phyloP scores from a whole-genome alignment of 2,888 invertebrate species.

The Oxyteleia sp. region DNA sequence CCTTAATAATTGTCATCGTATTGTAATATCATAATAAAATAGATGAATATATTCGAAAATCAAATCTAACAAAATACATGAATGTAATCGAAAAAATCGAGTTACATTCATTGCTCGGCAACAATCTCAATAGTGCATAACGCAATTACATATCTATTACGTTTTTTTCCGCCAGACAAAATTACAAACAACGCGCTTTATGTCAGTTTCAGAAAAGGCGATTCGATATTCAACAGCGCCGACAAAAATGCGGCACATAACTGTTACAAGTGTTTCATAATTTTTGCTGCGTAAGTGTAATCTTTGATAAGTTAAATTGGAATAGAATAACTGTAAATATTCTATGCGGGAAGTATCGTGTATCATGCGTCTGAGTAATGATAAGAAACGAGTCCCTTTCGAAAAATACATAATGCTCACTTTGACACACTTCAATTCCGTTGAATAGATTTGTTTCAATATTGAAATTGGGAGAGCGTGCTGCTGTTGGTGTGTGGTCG shows the following conservation, averaged over 20 bases:
- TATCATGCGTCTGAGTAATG: slow-evolving; percentile 52
- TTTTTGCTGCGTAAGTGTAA: slow-evolving; percentile 43
- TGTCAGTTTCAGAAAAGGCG: slow-evolving; percentile 4
- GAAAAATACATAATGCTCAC: slow-evolving; percentile 55
- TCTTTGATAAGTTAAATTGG: slow-evolving; percentile 59
- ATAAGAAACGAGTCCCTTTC: slow-evolving; percentile 67
- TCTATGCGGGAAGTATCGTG: slow-evolving; percentile 59
- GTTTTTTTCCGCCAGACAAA: slow-evolving; percentile 1
- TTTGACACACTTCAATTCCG: slow-evolving; percentile 59
- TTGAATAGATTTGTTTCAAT: slow-evolving; percentile 51
- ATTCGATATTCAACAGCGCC: background rate
- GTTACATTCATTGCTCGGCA: background rate
- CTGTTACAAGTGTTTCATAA: slow-evolving; percentile 49
- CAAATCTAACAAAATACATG: background rate
- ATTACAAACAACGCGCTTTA: slow-evolving; percentile 6
- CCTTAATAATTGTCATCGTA: too few relatives aligned
- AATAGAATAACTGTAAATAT: slow-evolving; percentile 69
- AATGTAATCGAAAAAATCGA: slow-evolving; percentile 10
- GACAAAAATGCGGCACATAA: slow-evolving; percentile 40
- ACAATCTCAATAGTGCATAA: slow-evolving; percentile 8
- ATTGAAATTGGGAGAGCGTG: slow-evolving; percentile 40
- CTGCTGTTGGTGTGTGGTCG: slow-evolving; percentile 36
- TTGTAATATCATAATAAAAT: too few relatives aligned
- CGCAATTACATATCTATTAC: slow-evolving; percentile 18
- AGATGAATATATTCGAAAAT: too few relatives aligned